Base-by-base conservation (phyloP, 2,888 invertebrate genomes). In the Apoderus coryli region DNA sequence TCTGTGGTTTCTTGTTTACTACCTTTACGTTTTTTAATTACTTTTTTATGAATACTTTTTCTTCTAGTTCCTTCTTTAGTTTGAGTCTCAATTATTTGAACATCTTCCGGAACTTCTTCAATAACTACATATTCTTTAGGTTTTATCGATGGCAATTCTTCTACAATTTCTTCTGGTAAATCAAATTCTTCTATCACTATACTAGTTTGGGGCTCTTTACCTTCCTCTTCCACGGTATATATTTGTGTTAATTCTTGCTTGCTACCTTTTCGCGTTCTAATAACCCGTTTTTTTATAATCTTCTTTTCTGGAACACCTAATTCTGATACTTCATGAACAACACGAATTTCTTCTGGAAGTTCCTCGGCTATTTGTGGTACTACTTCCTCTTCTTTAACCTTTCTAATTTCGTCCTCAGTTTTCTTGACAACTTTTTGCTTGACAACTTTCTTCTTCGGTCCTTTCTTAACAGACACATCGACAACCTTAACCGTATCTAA, bases 401-500 rank as follows among this genome's bases (percentile, higher is more conserved):
- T n/a, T 19, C n/a, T 19, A 19, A 19, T 19, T 19, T 19, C 58
- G 39, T 61, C 43, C 52, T 59, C 36, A 43, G 54, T 43, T 49
- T 45, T 54, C 22, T 44, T 36, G 31, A 43, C 36, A 34, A 45
- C 25, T 30, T 38, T 22, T 38, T 46, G 36, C 35, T 41, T 43
- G 30, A 44, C 23, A 25, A 41, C 30, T 10, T 37, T 38, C 47
- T 4, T 51, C 67, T 69, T 31, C 22, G 33, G 32, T 24, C 14
- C 0, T 71, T 64, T 4, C 69, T 70, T 38, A 65, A 32, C 37
- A 71, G 48, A 45, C 63, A 61, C 7, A 71, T 48, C 29, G 3
- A 25, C 32, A 10, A 42, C 32, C 26, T 34, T 35, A 14, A 43
- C 31, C 36, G 37, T 38, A 35, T 44, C 41, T 13, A 31, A 35